Percentiles rank a stretch among this genome's conserved stretches.
Conservation (phyloP, 2,888 invertebrate species). For the Drosophila paranaensis region DNA sequence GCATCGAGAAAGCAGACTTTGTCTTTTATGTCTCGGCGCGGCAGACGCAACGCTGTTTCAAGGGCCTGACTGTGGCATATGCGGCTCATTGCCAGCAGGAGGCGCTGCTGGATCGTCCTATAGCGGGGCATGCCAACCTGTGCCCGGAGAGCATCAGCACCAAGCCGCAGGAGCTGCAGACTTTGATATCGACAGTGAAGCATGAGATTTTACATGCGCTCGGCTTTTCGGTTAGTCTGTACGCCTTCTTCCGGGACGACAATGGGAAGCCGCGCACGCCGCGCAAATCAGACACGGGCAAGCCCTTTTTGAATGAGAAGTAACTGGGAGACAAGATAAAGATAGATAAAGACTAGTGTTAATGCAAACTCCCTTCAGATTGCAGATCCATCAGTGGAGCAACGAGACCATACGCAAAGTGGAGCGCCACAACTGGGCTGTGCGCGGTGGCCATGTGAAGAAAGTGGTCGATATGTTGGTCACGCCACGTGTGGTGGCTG, state of each 20-base stretch:
- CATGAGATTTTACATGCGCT: conserved; percentile 99
- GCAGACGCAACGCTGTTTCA: conserved; percentile 95
- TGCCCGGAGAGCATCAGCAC: conserved; percentile 97
- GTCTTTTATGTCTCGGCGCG: conserved; percentile 98
- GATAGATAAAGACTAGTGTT: not conserved
- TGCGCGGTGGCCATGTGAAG: conserved; percentile 90
- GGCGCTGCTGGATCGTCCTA: conserved; percentile 96
- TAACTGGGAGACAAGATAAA: conserved; percentile 84
- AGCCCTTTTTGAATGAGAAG: conserved; percentile 95
- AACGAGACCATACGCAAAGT: conserved; percentile 93
- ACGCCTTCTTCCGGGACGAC: conserved; percentile 95
- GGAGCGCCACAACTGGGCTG: conserved; percentile 90
- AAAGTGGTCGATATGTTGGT: conserved; percentile 94
- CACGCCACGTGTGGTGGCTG: conserved; percentile 94
- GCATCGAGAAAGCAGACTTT: conserved; percentile 95
- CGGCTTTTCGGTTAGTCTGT: conserved; percentile 98
- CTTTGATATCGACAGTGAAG: conserved; percentile 97
- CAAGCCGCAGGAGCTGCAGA: conserved; percentile 95
- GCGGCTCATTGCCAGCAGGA: conserved; percentile 99
- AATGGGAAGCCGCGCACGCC: conserved; percentile 95
- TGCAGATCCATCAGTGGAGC: conserved; percentile 98
- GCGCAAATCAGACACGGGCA: conserved; percentile 92
- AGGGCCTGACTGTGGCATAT: conserved; percentile 97
- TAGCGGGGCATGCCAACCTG: conserved; percentile 99
- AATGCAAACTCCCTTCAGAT: conserved; percentile 85